Percentiles rank a stretch among this genome's conserved stretches.
phyloP scores from a whole-genome alignment of 2,113 vertebrate species.

The Embiotoca jacksoni region DNA sequence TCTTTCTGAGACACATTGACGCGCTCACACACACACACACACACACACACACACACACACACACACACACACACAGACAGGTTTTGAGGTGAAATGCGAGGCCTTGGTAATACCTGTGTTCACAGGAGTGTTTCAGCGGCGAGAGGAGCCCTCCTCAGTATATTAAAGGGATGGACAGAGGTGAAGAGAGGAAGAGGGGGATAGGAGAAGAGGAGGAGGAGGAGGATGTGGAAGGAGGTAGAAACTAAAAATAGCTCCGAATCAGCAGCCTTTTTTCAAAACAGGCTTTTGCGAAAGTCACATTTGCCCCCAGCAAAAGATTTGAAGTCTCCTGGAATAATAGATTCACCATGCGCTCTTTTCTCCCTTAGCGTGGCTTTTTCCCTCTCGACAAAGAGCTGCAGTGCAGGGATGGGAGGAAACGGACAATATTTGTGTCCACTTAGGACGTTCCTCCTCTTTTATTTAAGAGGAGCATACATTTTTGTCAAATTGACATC shows the following conservation, averaged over 20 bases:
- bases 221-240: conserved; percentile 12
- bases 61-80: conserved; percentile 3
- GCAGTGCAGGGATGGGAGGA: conserved; percentile 4
- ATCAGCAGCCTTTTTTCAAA: conserved; percentile 51
- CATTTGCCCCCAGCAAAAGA: conserved; percentile 68
- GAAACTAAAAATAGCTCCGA: conserved; percentile 68
- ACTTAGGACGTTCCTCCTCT: conserved; percentile 5
- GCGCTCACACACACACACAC: neutral
- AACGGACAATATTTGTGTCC: conserved; percentile 22
- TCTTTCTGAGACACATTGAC: conserved; percentile 19
- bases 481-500: conserved; percentile 11
- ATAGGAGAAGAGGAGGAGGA: conserved; percentile 18
- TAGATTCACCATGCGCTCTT: conserved; percentile 53
- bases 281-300: conserved; percentile 67
- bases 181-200: conserved; percentile 44
- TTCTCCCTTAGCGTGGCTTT: conserved; percentile 32
- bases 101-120: conserved; percentile 74
- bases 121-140: conserved; percentile 71
- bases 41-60: neutral
- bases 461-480: neutral
- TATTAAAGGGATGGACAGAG: conserved; percentile 69
- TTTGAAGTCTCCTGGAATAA: conserved; percentile 73
- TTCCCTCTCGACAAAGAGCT: conserved; percentile 32
- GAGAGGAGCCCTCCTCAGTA: conserved; percentile 65
- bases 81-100: conserved; percentile 63